Conservation (phyloP, 92 coral and sea anemone genomes). For the Metridium senile region DNA sequence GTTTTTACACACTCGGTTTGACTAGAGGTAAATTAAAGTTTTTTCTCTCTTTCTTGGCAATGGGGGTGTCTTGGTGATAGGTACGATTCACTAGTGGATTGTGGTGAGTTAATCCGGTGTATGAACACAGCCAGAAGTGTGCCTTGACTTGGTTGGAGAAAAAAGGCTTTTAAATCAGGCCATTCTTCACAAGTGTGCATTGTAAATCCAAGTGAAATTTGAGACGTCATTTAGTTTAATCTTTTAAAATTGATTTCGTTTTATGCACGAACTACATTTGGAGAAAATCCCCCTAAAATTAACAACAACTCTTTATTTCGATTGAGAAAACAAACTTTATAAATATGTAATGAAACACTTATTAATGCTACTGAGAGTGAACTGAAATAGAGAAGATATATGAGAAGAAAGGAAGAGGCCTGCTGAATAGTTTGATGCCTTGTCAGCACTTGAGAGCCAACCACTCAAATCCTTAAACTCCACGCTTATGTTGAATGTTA, state of each 20-base stretch:
- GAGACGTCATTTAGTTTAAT: constrained; percentile 10
- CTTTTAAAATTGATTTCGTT: constrained; percentile 7
- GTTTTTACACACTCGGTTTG: not conserved
- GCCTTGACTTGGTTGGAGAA: constrained; percentile 19
- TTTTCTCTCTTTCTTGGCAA: not conserved
- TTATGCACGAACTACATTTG: not conserved
- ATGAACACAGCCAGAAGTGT: constrained; percentile 16
- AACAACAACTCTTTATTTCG: not conserved
- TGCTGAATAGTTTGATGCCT: not conserved
- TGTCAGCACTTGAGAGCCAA: not conserved
- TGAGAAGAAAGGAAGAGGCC: not conserved
- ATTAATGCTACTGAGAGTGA: not conserved
- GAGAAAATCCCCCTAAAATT: not conserved
- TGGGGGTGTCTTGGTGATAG: constrained; percentile 23
- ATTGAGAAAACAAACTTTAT: not conserved
- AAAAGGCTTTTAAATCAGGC: constrained; percentile 21
- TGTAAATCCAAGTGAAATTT: constrained; percentile 27
- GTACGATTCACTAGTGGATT: constrained; percentile 1
- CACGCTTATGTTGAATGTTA: not conserved
- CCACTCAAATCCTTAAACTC: constrained; percentile 5
- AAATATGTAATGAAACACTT: not conserved
- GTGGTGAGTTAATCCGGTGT: constrained; percentile 16
- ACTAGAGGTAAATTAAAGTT: not conserved
- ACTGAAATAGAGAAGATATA: not conserved
- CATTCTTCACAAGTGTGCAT: constrained; percentile 11